Base-by-base conservation (phyloP, 2,888 invertebrate species). In the Galeruca laticollis region DNA sequence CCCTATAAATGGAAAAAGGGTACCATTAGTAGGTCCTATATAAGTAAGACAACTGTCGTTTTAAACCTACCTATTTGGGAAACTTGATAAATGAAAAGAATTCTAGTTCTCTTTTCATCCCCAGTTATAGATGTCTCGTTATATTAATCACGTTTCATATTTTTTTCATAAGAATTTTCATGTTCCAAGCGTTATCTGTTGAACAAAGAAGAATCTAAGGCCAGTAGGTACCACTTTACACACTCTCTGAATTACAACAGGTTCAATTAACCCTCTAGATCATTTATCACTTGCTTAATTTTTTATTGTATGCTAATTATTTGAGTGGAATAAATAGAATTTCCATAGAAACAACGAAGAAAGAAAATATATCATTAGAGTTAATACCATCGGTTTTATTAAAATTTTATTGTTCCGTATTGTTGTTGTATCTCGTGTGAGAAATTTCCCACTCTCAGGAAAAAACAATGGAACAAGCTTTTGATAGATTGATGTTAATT, bases 361-460 rank as follows among this genome's bases (percentile, higher is more conserved):
- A 51, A 33, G 51, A 37, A 61, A 61, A 35, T 61, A 35, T 51
- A 61, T 35, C 61, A 51, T 61, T 15, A 51, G 35, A 15, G 61
- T 11, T 60, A 40, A 43, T 60, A 60, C 1, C 54, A 26, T 31
- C 9, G 33, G 11, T 18, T 56, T 64, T 56, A 64, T 64, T 64
- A 65, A 49, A 18, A 57, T 64, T 60, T 69, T 68, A 69, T 67
- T 71, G 66, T 68, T 73, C 71, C 69, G 69, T 61, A 74, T 75
- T 75, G 74, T 76, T 75, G 73, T 66, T 68, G 40, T 51, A 54
- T 21, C 61, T 60, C 60, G 68, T 77, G 75, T 77, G 77, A 70
- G 77, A 77, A 77, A 72, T 72, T 76, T 78, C 77, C 72, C 78
- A 77, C 75, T 76, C 76, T 71, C 76, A 75, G 68, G 63, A 65